These are phyloP conservation scores for Fregata magnificens DNA, from an alignment of 2,113 vertebrate genomes.

Conservation along the genomic window DNA sequence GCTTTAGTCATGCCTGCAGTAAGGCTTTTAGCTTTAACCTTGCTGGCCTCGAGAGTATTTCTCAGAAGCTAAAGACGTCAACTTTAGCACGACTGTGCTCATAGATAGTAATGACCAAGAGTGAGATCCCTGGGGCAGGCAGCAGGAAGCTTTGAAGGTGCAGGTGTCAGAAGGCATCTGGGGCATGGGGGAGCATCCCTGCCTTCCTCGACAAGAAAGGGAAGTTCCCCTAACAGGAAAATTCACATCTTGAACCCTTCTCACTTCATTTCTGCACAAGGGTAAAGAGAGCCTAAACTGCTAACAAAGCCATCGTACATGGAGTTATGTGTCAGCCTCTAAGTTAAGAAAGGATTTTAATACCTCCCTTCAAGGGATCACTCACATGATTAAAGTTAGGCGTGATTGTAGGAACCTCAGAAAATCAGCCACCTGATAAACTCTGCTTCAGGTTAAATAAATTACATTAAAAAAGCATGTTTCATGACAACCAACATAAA, in stretches of 20 bases:
- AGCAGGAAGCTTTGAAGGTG: neutral
- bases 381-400: neutral
- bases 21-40: neutral
- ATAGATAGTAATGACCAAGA: neutral
- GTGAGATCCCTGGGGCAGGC: neutral
- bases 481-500: neutral
- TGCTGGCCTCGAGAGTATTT: neutral
- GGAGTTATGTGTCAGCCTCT: neutral
- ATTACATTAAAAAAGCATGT: neutral
- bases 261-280: neutral
- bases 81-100: neutral
- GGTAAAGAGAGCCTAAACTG: neutral
- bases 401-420: neutral
- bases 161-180: neutral
- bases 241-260: neutral
- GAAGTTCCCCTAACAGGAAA: neutral
- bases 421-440: conserved; percentile 5
- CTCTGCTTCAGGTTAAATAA: neutral
- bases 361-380: neutral
- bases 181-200: neutral
- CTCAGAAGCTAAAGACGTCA: neutral
- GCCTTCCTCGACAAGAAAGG: neutral
- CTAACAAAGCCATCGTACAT: neutral
- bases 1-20: neutral
- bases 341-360: conserved; percentile 6